Percentiles rank a stretch among this genome's conserved stretches.
Evolutionary conservation across 2,888 invertebrate genomes (phyloP).

Genomic region (Noctua janthe): DNA sequence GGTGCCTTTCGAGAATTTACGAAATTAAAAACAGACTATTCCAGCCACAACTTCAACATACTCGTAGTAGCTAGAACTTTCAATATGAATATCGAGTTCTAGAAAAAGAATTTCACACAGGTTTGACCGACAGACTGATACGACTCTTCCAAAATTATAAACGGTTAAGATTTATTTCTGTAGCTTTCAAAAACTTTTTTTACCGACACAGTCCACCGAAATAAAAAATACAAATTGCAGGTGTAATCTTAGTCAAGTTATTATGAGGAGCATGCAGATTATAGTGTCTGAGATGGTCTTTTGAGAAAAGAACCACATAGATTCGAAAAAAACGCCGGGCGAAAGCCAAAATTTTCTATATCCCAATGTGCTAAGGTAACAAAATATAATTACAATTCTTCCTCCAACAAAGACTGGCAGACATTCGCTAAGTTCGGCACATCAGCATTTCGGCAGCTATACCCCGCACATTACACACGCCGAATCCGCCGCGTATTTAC

Average conservation of each 20-base stretch:
- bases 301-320: background rate
- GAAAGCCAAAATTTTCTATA: background rate
- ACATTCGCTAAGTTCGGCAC: constrained; percentile 70
- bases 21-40: background rate
- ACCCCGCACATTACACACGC: constrained; percentile 84
- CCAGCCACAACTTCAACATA: background rate
- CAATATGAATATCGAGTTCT: background rate
- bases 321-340: background rate
- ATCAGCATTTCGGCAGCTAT: constrained; percentile 77
- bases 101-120: background rate
- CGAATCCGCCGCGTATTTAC: constrained; percentile 87
- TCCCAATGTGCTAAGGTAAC: background rate
- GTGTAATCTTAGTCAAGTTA: background rate
- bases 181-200: background rate
- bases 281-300: background rate
- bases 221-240: background rate
- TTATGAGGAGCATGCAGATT: background rate
- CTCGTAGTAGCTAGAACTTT: background rate
- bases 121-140: background rate
- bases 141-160: background rate
- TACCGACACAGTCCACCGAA: background rate
- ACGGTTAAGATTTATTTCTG: background rate
- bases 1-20: background rate
- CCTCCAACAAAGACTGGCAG: constrained; percentile 28
- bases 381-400: constrained; percentile 49